These are phyloP conservation scores for Dicranocentrus wangi DNA, from an alignment of 2,888 invertebrate species.

Conservation along the genomic window DNA sequence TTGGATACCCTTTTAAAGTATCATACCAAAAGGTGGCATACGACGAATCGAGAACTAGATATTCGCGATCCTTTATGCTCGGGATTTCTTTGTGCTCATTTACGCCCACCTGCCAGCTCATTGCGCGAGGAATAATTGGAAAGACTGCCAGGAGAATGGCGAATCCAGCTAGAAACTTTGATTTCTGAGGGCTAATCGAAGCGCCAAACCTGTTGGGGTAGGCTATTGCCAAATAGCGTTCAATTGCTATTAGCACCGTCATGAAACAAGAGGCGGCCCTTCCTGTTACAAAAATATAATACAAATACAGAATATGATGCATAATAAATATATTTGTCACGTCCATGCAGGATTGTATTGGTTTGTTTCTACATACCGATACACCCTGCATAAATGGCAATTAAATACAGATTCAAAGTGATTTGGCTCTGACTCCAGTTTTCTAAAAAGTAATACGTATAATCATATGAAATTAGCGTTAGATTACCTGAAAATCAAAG, in stretches of 20 bases:
- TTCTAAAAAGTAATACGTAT: conserved; percentile 37
- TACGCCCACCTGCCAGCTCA: neutral
- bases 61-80: neutral
- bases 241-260: conserved; percentile 32
- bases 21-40: conserved; percentile 9
- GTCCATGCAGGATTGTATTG: too few relatives aligned
- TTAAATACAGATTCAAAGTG: neutral
- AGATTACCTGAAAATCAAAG: too few relatives aligned
- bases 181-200: conserved; percentile 10
- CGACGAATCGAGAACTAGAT: neutral
- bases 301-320: neutral
- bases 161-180: neutral
- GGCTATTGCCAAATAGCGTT: conserved; percentile 22
- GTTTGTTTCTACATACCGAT: neutral
- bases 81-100: neutral
- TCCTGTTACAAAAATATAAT: too few relatives aligned
- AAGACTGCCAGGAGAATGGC: neutral
- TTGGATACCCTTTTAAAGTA: neutral
- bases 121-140: neutral
- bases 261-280: conserved; percentile 1
- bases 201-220: neutral
- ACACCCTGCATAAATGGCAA: too few relatives aligned
- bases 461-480: too few relatives aligned
- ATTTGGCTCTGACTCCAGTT: neutral
- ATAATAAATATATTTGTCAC: neutral